Base-by-base conservation (phyloP, 2,888 invertebrate species). In the Drosophila ochracea region DNA sequence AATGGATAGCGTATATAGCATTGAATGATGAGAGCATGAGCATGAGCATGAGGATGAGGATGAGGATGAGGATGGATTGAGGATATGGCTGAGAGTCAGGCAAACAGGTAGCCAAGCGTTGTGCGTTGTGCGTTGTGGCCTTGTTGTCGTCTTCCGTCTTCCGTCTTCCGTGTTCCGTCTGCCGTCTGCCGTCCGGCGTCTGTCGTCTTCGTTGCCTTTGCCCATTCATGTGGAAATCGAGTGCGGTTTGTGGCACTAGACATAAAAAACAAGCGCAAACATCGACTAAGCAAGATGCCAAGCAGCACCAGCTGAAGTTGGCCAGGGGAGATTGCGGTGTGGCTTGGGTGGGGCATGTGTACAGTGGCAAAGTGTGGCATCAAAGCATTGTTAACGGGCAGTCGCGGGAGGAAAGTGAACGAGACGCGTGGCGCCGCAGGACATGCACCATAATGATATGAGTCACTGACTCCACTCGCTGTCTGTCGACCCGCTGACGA, bases 391-490 rank as follows among this genome's bases (percentile, higher is more conserved):
- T 62, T 62, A 60, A 59, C 43, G 53, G 55, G 49, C 11, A 31
- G 47, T 47, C 11, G 21, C 43, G n/a, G 25, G 9, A 25, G 41
- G 53, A 50, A 19, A 31, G 53, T 52, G 60, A 41, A 50, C 31
- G 37, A 39, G 74, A 72, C 83, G 84, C 89, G 84, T 84, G 89
- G 74, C 87, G 88, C 85, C 85, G 66, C 83, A 78, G 85, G 85
- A 84, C 78, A 85, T 78, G 78, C 74, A 65, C 90, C 88, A 90
- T 85, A 89, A 85, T 90, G 85, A 85, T 85, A 88, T 90, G 90
- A 86, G 85, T 86, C 85, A 90, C 80, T 84, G 88, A 82, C 82
- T 87, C 58, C 72, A 47, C 47, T 39, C 41, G 55, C 62, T 62
- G 25, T 50, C 71, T 57, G 55, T 52, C 50, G 50, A 50, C 50